Percentiles rank a stretch among this genome's conserved stretches.
Conservation (phyloP, 37 sponge, comb jelly and placozoan species). For the Cladorhizidae sp. region DNA sequence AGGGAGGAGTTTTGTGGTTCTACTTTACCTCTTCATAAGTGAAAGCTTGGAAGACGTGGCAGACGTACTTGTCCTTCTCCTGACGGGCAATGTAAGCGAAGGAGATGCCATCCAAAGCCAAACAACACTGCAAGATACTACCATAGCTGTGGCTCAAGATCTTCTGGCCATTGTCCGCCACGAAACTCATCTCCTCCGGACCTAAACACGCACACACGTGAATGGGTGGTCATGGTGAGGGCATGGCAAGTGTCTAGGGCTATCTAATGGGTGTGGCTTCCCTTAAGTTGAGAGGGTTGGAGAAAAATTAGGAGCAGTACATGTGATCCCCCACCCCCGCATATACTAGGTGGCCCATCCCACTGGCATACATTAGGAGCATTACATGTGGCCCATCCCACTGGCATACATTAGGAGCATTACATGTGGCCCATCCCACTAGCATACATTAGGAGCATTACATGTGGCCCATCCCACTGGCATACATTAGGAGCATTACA, state of each 20-base stretch:
- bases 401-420: too few species aligned
- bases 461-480: too few species aligned
- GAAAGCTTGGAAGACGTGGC: slow-evolving; percentile 67
- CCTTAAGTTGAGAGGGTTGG: not conserved
- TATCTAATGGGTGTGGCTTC: not conserved
- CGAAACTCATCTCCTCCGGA: slow-evolving; percentile 36
- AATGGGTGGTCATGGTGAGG: not conserved
- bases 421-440: too few species aligned
- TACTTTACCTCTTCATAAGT: slow-evolving; percentile 65
- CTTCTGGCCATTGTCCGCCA: slow-evolving; percentile 67
- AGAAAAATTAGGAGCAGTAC: not conserved
- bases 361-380: too few species aligned
- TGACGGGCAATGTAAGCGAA: slow-evolving; percentile 56
- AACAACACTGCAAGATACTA: slow-evolving; percentile 45
- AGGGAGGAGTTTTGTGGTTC: too few species aligned
- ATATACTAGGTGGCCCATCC: too few species aligned
- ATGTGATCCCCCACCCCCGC: too few species aligned
- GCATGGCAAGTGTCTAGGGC: not conserved
- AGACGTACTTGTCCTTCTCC: slow-evolving; percentile 22
- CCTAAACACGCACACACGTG: slow-evolving; percentile 15
- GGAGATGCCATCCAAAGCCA: slow-evolving; percentile 48
- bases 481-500: too few species aligned
- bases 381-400: too few species aligned
- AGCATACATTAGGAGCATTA: too few species aligned
- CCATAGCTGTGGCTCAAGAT: slow-evolving; percentile 45